These are phyloP conservation scores for Varanus salvator DNA, from an alignment of 2,113 vertebrate species.

Conservation along the genomic window DNA sequence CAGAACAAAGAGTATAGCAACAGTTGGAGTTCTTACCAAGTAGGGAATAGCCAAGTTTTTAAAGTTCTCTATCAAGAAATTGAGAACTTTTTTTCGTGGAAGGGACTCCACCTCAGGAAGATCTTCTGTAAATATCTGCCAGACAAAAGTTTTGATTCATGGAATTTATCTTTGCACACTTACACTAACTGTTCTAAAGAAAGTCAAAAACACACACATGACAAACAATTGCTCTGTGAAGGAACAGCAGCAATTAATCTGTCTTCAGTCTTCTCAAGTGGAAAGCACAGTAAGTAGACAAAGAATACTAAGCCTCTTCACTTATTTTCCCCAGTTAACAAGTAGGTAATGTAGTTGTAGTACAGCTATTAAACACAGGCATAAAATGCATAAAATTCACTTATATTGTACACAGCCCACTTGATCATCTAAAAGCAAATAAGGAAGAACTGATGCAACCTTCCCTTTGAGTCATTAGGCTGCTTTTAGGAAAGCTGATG, in stretches of 20 bases:
- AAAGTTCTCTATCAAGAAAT: conserved; percentile 92
- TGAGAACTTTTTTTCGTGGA: conserved; percentile 89
- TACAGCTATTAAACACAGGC: background rate
- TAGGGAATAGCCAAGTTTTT: conserved; percentile 93
- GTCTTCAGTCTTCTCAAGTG: background rate
- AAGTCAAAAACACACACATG: background rate
- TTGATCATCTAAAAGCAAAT: background rate
- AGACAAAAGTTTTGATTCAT: conserved; percentile 45
- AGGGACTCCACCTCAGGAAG: conserved; percentile 93
- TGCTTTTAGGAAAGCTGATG: background rate
- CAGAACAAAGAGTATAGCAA: background rate
- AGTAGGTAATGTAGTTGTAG: background rate
- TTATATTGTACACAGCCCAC: background rate
- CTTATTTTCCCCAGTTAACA: background rate
- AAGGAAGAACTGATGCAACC: background rate
- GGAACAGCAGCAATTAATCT: background rate
- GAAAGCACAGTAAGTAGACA: background rate
- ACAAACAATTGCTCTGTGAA: background rate
- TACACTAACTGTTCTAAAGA: conserved; percentile 8
- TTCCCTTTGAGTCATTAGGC: background rate
- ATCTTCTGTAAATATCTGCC: conserved; percentile 98
- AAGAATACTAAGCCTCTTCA: background rate
- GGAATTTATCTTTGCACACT: background rate
- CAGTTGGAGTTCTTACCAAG: conserved; percentile 77
- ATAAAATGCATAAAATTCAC: background rate